These are phyloP conservation scores for Scaptodrosophila lebanonensis DNA, from an alignment of 1,140 invertebrate species.

Conservation along the genomic window DNA sequence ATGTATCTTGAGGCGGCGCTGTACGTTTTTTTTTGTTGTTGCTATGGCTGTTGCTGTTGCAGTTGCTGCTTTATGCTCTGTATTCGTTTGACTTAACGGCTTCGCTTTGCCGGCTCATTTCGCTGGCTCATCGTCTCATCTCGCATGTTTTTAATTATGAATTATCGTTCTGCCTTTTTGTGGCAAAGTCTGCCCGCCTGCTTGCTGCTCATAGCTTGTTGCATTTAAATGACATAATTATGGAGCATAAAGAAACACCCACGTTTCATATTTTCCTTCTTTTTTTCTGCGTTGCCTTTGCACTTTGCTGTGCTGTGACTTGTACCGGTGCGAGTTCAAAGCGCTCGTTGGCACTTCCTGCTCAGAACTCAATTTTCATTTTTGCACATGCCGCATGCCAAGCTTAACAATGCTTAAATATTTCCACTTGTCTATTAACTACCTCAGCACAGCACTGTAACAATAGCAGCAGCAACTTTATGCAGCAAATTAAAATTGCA, in stretches of 20 bases:
- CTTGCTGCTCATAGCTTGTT: conserved; percentile 48
- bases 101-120: conserved; percentile 17
- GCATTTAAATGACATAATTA: conserved; percentile 75
- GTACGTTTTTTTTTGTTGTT: conserved; percentile 2
- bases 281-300: neutral
- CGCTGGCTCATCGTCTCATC: conserved; percentile 38
- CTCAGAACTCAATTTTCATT: neutral
- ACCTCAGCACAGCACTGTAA: conserved; percentile 1
- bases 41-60: no score
- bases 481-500: conserved; percentile 26
- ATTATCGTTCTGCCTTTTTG: conserved; percentile 56
- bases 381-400: neutral
- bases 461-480: no score
- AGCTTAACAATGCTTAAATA: conserved; percentile 46
- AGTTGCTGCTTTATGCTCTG: conserved; percentile 24
- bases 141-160: conserved; percentile 72
- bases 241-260: conserved; percentile 68
- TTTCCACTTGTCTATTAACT: conserved; percentile 10
- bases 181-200: conserved; percentile 15
- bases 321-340: conserved; percentile 40
- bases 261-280: conserved; percentile 23
- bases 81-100: conserved; percentile 8
- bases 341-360: conserved; percentile 19
- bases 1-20: conserved; percentile 1
- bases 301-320: no score